phyloP scores from a whole-genome alignment of 2,888 invertebrate species.

The Catocala nupta region DNA sequence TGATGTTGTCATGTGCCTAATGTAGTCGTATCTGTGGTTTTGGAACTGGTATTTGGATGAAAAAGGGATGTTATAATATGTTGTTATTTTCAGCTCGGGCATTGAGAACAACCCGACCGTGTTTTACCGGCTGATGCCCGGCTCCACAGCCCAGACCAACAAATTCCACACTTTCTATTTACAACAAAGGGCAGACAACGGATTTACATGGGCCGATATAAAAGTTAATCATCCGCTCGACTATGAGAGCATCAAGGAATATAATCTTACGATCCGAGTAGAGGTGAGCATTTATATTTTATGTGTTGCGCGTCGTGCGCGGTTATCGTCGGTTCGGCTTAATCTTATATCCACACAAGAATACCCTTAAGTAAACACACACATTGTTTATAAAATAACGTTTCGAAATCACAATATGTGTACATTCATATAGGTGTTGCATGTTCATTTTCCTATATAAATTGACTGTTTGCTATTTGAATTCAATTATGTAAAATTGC shows the following conservation, averaged over 20 bases:
- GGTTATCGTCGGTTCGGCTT: conserved; percentile 4
- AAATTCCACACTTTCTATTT: conserved; percentile 98
- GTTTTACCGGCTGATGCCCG: conserved; percentile 98
- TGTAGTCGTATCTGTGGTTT: conserved; percentile 56
- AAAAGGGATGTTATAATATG: conserved; percentile 55
- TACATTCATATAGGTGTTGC: background rate
- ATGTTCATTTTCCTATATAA: background rate
- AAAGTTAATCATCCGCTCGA: conserved; percentile 98
- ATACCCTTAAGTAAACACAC: background rate
- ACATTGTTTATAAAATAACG: background rate
- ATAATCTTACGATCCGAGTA: conserved; percentile 97
- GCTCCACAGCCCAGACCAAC: conserved; percentile 98
- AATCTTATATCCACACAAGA: conserved; percentile 4
- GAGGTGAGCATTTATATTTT: conserved; percentile 89
- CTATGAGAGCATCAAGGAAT: conserved; percentile 97
- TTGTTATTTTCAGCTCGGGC: conserved; percentile 92
- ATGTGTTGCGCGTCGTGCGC: conserved; percentile 5
- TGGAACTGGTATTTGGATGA: conserved; percentile 34
- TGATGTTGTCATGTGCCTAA: conserved; percentile 68
- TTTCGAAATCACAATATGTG: background rate
- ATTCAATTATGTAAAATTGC: conserved; percentile 8
- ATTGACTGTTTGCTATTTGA: conserved; percentile 3
- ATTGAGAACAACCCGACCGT: conserved; percentile 98
- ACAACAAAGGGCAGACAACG: conserved; percentile 97
- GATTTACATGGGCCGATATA: conserved; percentile 98